phyloP scores from a whole-genome alignment of 2,113 vertebrate species.

The Zosterops japonicus region DNA sequence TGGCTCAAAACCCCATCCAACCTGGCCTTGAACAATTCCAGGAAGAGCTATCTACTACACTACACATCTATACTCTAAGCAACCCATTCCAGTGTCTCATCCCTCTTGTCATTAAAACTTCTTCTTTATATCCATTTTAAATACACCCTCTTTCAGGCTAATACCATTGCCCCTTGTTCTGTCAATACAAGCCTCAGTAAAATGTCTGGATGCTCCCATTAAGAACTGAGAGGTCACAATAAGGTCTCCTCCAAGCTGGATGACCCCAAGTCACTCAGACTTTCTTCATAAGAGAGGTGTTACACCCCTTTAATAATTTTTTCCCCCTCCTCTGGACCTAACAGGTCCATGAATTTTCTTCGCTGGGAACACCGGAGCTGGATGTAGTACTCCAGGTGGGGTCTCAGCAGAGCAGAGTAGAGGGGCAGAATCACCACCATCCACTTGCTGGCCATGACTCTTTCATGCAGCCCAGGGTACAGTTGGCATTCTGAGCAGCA shows the following conservation, averaged over 20 bases:
- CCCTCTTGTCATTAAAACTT: neutral
- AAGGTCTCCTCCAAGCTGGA: neutral
- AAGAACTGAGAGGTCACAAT: neutral
- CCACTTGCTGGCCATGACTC: fast-evolving
- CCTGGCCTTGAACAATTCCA: neutral
- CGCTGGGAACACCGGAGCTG: neutral
- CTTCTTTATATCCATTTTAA: neutral
- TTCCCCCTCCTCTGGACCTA: neutral
- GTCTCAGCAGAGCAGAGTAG: neutral
- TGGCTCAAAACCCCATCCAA: neutral
- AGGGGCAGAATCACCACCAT: neutral
- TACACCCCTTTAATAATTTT: neutral
- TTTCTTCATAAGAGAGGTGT: neutral
- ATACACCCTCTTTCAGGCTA: neutral
- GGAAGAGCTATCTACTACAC: neutral
- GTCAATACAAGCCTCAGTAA: neutral
- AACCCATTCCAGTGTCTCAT: neutral
- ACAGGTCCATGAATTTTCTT: neutral
- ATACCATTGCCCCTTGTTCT: neutral
- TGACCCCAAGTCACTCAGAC: neutral
- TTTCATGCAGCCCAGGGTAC: neutral
- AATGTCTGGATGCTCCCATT: neutral
- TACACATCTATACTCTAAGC: neutral
- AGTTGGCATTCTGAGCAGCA: fast-evolving
- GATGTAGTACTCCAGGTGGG: neutral